These are phyloP conservation scores for Pteromalus puparum DNA, from an alignment of 1,140 invertebrate genomes.

Conservation along the genomic window DNA sequence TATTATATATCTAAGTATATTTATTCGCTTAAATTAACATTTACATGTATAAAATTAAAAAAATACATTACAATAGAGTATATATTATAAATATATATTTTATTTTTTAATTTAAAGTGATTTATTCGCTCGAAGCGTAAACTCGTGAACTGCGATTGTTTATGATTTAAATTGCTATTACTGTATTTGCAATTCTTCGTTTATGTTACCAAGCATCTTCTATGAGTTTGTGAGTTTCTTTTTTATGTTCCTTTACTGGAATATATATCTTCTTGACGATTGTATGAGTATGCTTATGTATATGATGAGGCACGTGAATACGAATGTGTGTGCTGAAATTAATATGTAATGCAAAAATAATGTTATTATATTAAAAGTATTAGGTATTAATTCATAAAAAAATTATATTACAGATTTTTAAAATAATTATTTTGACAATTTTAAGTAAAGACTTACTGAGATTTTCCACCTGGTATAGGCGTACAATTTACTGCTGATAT, in stretches of 20 bases:
- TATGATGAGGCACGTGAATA: conserved; percentile 61
- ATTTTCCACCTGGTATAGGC: neutral
- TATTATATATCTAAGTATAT: neutral
- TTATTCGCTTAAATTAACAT: neutral
- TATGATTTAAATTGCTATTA: too few relatives aligned
- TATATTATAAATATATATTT: too few relatives aligned
- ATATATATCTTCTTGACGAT: conserved; percentile 64
- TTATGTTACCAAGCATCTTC: conserved; percentile 56
- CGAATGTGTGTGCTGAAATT: conserved; percentile 61
- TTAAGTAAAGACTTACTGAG: neutral
- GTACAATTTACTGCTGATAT: neutral
- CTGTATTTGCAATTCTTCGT: too few relatives aligned
- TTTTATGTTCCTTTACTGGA: conserved; percentile 56
- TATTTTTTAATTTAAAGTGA: too few relatives aligned
- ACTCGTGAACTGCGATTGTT: too few relatives aligned
- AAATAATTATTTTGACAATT: neutral
- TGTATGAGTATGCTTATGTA: conserved; percentile 62
- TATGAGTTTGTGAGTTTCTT: conserved; percentile 52
- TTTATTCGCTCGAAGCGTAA: too few relatives aligned
- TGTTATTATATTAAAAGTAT: neutral
- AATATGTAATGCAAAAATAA: neutral
- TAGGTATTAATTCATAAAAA: neutral
- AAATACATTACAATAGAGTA: too few relatives aligned
- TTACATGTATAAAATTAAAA: neutral
- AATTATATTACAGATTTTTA: neutral